Conservation (phyloP, 2,113 vertebrate species). For the Tachuris rubrigastra region DNA sequence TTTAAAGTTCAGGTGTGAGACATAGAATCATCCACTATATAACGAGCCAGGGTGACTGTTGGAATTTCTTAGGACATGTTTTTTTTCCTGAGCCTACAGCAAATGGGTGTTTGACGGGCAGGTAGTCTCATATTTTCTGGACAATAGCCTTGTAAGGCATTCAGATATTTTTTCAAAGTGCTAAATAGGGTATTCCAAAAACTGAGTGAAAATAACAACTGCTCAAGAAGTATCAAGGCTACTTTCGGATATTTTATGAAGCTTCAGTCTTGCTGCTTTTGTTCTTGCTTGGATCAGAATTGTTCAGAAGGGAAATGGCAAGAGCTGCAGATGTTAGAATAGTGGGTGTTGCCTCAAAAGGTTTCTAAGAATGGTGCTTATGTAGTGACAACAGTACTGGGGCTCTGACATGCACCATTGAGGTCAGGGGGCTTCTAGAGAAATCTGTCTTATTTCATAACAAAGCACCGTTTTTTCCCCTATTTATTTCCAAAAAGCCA, state of each 20-base stretch:
- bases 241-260: not conserved
- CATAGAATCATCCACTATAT: not conserved
- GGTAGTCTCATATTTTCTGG: not conserved
- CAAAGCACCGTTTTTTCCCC: not conserved
- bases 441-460: not conserved
- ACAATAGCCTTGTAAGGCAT: not conserved
- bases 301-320: not conserved
- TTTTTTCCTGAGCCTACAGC: not conserved
- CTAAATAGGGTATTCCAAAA: not conserved
- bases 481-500: not conserved
- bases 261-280: not conserved
- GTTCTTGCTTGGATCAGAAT: not conserved
- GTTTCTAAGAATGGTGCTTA: not conserved
- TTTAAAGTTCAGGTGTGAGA: not conserved
- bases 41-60: not conserved
- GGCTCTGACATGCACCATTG: not conserved
- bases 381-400: not conserved
- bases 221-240: not conserved
- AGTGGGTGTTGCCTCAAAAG: not conserved
- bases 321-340: not conserved
- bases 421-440: not conserved
- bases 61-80: not conserved
- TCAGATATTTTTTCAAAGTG: not conserved
- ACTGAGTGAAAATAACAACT: not conserved
- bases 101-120: not conserved